Evolutionary conservation across 2,797 vertebrate genomes (phyloP).

Genomic region (Sebastes reedi): DNA sequence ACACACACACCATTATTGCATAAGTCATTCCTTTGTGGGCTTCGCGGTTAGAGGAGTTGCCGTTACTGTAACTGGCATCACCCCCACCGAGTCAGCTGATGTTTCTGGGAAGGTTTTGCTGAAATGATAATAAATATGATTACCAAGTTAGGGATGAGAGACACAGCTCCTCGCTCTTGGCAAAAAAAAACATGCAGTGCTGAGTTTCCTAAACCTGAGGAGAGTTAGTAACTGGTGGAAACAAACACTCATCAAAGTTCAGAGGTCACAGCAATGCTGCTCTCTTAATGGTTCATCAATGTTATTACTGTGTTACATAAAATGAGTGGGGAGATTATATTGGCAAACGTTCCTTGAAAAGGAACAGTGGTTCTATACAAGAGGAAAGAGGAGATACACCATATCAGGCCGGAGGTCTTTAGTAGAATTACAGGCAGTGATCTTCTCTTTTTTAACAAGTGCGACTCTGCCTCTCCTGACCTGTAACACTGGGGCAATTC

Average conservation of each 20-base stretch:
- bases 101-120: constrained; percentile 61
- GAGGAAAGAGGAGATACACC: constrained; percentile 23
- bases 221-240: constrained; percentile 53
- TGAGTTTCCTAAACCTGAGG: constrained; percentile 59
- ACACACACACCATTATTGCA: constrained; percentile 73
- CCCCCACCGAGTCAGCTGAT: constrained; percentile 29
- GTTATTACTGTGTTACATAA: constrained; percentile 24
- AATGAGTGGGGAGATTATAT: constrained; percentile 39
- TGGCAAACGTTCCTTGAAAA: constrained; percentile 53
- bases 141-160: constrained; percentile 33
- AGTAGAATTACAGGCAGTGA: constrained; percentile 57
- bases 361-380: constrained; percentile 59
- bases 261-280: constrained; percentile 42
- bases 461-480: constrained; percentile 53
- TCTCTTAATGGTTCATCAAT: constrained; percentile 33
- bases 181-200: constrained; percentile 17
- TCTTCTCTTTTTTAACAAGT: constrained; percentile 41
- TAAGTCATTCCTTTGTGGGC: constrained; percentile 64
- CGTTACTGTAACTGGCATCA: constrained; percentile 46
- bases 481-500: constrained; percentile 64
- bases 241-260: constrained; percentile 47
- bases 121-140: constrained; percentile 71
- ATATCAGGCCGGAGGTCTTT: constrained; percentile 38
- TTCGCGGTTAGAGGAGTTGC: constrained; percentile 31
- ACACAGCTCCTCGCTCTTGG: constrained; percentile 39